These are phyloP conservation scores for Rhinoderma darwinii DNA, from an alignment of 2,113 vertebrate species.

Conservation along the genomic window DNA sequence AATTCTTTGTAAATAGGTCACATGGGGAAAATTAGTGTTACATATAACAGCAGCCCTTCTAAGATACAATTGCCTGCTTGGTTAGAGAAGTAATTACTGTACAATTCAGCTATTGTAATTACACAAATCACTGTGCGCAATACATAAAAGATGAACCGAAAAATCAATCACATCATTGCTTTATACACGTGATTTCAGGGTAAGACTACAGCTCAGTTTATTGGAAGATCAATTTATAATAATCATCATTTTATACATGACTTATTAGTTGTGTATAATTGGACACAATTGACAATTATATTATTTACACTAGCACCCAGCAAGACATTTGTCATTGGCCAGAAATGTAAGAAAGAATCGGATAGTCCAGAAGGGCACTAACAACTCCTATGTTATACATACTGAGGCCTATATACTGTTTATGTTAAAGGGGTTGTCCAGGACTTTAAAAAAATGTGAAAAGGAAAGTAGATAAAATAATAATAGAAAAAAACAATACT, in stretches of 20 bases:
- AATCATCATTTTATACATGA: neutral
- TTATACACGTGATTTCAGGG: neutral
- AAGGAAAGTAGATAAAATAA: too few relatives aligned
- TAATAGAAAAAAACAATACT: too few relatives aligned
- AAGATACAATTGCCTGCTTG: constrained; percentile 44
- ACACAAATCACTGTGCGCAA: constrained; percentile 44
- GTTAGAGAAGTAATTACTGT: constrained; percentile 51
- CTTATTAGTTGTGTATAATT: neutral
- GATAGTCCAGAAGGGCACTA: too few relatives aligned
- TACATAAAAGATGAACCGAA: constrained; percentile 38
- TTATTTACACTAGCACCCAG: neutral
- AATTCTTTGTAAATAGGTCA: constrained; percentile 56
- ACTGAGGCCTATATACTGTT: too few relatives aligned
- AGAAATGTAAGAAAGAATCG: too few relatives aligned
- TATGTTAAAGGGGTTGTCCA: too few relatives aligned
- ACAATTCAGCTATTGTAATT: constrained; percentile 40
- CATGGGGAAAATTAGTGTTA: constrained; percentile 52
- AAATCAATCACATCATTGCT: constrained; percentile 30
- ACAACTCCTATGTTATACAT: too few relatives aligned
- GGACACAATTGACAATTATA: neutral
- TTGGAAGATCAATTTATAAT: neutral
- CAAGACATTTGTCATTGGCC: too few relatives aligned
- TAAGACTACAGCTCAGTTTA: neutral
- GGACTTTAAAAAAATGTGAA: too few relatives aligned
- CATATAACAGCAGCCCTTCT: constrained; percentile 49